Evolutionary conservation across 2,888 invertebrate genomes (phyloP).

Genomic region (Luffia ferchaultella): DNA sequence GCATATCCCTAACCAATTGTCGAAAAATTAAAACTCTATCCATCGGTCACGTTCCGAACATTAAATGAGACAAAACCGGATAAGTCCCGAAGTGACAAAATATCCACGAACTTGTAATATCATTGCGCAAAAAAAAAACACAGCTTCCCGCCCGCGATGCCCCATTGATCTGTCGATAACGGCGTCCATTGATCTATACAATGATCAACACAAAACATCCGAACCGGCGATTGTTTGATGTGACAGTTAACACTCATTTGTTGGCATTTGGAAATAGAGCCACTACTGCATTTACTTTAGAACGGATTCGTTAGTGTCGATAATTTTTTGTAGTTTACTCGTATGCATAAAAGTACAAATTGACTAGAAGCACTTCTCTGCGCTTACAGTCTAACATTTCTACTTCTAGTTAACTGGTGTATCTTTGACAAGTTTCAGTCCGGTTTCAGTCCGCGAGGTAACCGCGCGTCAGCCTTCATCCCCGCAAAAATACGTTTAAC

Average conservation of each 20-base stretch:
- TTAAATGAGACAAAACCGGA: conserved; percentile 57
- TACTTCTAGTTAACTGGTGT: too few relatives aligned
- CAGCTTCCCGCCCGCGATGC: conserved; percentile 35
- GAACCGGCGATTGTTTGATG: background rate
- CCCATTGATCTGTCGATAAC: conserved; percentile 22
- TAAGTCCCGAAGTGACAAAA: conserved; percentile 56
- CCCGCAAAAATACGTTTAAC: too few relatives aligned
- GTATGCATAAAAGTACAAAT: too few relatives aligned
- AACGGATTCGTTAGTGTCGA: too few relatives aligned
- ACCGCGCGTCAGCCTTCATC: too few relatives aligned
- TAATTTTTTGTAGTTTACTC: too few relatives aligned
- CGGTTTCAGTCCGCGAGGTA: too few relatives aligned
- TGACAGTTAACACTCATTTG: background rate
- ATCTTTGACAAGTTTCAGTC: too few relatives aligned
- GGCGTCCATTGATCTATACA: background rate
- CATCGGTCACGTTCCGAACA: conserved; percentile 58
- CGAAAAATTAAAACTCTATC: conserved; percentile 49
- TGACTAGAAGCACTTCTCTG: too few relatives aligned
- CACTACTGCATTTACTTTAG: too few relatives aligned
- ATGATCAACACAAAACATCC: background rate
- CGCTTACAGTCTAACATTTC: too few relatives aligned
- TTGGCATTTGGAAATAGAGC: background rate
- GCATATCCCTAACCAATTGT: too few relatives aligned
- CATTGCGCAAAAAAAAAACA: conserved; percentile 59
- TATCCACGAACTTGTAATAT: conserved; percentile 56